Conservation (phyloP, 2,113 vertebrate genomes). For the Prunella fulvescens region DNA sequence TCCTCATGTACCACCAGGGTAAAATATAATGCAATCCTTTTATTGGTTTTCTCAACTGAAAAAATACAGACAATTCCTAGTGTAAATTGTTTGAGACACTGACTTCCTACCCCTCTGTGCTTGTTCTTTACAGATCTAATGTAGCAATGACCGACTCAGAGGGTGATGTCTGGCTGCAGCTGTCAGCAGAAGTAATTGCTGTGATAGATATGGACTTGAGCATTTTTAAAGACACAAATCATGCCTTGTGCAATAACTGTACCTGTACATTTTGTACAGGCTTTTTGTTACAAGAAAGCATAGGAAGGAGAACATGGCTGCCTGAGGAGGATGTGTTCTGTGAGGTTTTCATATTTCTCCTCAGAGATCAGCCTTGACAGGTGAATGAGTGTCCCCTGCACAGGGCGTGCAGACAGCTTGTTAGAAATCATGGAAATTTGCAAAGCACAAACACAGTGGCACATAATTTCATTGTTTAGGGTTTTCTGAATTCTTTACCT, state of each 20-base stretch:
- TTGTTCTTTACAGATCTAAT: background rate
- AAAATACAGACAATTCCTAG: background rate
- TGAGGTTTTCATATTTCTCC: background rate
- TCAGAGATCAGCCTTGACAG: background rate
- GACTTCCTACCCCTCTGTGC: background rate
- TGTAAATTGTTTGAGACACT: background rate
- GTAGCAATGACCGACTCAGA: background rate
- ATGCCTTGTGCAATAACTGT: background rate
- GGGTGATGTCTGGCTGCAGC: background rate
- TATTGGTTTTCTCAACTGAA: background rate
- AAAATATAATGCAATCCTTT: background rate
- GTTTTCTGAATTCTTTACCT: constrained; percentile 18
- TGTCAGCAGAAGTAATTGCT: background rate
- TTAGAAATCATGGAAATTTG: background rate
- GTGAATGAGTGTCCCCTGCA: background rate
- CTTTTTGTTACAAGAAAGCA: background rate
- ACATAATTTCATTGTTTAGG: background rate
- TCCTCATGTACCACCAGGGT: background rate
- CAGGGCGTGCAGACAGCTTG: background rate
- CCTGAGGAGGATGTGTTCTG: background rate
- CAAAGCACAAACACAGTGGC: background rate
- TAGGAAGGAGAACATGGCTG: background rate
- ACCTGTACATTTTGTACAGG: background rate
- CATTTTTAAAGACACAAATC: background rate
- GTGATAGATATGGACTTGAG: background rate